Percentiles rank a stretch among this genome's conserved stretches.
phyloP scores from a whole-genome alignment of 2,797 vertebrate species.

The Halcyon chelicuti region DNA sequence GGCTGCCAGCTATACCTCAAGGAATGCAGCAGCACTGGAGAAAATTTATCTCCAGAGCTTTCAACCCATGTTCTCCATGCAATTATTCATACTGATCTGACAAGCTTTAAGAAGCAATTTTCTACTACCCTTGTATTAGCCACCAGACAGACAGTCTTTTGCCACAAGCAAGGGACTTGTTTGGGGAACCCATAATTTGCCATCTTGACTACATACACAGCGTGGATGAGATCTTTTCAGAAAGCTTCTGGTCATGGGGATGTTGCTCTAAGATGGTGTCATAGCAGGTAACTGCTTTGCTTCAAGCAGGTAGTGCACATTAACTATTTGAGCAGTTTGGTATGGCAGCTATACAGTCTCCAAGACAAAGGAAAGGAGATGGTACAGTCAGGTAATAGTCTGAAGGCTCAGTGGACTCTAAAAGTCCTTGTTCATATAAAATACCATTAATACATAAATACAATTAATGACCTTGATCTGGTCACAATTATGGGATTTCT shows the following conservation, averaged over 20 bases:
- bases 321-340: neutral
- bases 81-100: neutral
- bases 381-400: neutral
- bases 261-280: neutral
- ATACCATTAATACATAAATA: neutral
- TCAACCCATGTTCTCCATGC: neutral
- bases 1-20: neutral
- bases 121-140: neutral
- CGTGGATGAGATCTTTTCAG: neutral
- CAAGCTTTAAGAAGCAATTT: neutral
- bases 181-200: neutral
- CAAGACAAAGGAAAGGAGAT: neutral
- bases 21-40: neutral
- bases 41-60: slow-evolving; percentile 9
- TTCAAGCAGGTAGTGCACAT: neutral
- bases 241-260: neutral
- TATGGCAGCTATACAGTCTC: neutral
- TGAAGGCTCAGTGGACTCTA: neutral
- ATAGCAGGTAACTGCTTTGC: neutral
- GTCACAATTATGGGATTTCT: neutral
- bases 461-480: neutral
- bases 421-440: neutral
- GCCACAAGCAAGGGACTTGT: neutral
- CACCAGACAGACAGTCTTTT: neutral
- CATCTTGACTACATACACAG: accelerated